Base-by-base conservation (phyloP, 2,888 invertebrate species). In the Alentia gelatinosa region DNA sequence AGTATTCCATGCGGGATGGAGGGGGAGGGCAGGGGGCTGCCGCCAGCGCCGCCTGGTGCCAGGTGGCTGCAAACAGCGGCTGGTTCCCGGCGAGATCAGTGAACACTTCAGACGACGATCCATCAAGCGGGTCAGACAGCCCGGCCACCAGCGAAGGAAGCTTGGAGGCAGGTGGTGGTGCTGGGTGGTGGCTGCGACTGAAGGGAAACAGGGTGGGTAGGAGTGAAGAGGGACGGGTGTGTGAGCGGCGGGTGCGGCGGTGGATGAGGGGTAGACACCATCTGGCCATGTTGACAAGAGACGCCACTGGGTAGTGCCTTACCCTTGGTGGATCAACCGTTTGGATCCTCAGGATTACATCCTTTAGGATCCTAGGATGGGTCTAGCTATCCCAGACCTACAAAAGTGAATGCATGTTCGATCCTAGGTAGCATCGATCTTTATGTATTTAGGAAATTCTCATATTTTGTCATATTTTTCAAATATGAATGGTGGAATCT, bases 231-330 rank as follows among this genome's bases (percentile, higher is more conserved):
- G n/a, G n/a, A n/a, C n/a, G n/a, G n/a, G n/a, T n/a, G n/a, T n/a
- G n/a, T n/a, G n/a, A n/a, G n/a, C n/a, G n/a, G n/a, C n/a, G n/a
- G n/a, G n/a, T n/a, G n/a, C n/a, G n/a, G n/a, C n/a, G n/a, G n/a
- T n/a, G n/a, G n/a, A n/a, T n/a, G n/a, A n/a, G n/a, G n/a, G n/a
- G n/a, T n/a, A n/a, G n/a, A n/a, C n/a, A n/a, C n/a, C n/a, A n/a
- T n/a, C n/a, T 68, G 68, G 68, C 30, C 68, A 68, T 68, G 68
- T 68, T 68, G 68, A 68, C 68, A 30, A 68, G 68, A 26, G 68
- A 26, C 68, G 68, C 26, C 12, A 30, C 68, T 30, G 12, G 68
- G 26, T 30, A 26, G 30, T 30, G 68, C 30, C 33, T 68, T 68
- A n/a, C 68, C 33, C 30, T 30, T 30, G 3, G 68, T 30, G 68